Conservation (phyloP, 30 jellyfish, hydroid and myxozoan genomes). For the Nemopilema nomurai region DNA sequence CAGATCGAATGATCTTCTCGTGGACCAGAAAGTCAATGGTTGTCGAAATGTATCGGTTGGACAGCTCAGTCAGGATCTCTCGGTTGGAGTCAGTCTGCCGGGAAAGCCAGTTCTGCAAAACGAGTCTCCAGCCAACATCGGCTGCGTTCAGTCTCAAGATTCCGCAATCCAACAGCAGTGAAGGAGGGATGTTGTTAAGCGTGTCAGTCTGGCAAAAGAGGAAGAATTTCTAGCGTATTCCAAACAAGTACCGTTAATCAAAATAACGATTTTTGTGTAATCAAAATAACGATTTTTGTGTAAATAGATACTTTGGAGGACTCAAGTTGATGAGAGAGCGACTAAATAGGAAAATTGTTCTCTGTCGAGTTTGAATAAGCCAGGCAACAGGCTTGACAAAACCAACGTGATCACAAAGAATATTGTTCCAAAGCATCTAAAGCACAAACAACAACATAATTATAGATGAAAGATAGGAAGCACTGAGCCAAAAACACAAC, state of each 20-base stretch:
- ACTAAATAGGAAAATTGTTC: too few species aligned
- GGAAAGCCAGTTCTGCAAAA: slow-evolving; percentile 60
- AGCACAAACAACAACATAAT: too few species aligned
- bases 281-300: not conserved
- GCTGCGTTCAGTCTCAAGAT: slow-evolving; percentile 26
- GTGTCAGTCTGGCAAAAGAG: slow-evolving; percentile 38
- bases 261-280: not conserved
- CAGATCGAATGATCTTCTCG: slow-evolving; percentile 40
- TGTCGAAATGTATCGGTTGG: slow-evolving; percentile 53
- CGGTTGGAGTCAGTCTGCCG: slow-evolving; percentile 37
- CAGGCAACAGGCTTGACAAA: too few species aligned
- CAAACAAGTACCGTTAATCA: not conserved
- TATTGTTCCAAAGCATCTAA: too few species aligned
- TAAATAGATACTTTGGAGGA: not conserved
- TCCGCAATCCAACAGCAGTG: slow-evolving; percentile 54
- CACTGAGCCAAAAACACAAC: too few species aligned
- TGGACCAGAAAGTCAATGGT: slow-evolving; percentile 42
- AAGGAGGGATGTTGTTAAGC: slow-evolving; percentile 35
- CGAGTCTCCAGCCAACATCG: slow-evolving; percentile 58
- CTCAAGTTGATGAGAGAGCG: not conserved
- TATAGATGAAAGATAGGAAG: too few species aligned
- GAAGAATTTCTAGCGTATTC: not conserved
- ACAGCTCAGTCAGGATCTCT: slow-evolving; percentile 29
- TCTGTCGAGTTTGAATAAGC: too few species aligned
- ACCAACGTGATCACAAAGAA: too few species aligned